A percentile compares a stretch with the other conserved stretches of the same genome.
These are phyloP conservation scores for Plectropomus leopardus DNA, from an alignment of 2,113 vertebrate genomes.

Conservation along the genomic window DNA sequence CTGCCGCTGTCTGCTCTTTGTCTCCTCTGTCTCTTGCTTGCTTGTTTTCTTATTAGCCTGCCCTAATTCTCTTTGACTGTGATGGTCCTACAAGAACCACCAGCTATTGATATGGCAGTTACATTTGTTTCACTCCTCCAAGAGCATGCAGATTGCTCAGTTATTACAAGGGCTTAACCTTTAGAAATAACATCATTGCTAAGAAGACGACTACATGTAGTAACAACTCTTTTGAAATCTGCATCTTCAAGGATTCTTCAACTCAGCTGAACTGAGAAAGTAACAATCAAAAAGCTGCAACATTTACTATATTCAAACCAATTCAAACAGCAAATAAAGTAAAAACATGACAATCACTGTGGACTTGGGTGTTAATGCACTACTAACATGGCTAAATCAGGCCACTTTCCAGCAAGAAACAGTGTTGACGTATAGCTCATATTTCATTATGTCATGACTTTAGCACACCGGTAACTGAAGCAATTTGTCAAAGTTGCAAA, in stretches of 20 bases:
- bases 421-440: slow-evolving; percentile 23
- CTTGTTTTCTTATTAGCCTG: slow-evolving; percentile 29
- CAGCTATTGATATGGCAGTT: not conserved
- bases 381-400: slow-evolving; percentile 6
- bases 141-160: not conserved
- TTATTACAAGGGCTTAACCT: not conserved
- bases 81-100: not conserved
- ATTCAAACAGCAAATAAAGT: not conserved
- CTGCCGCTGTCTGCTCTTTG: not conserved
- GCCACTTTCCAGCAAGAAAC: slow-evolving; percentile 24
- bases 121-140: not conserved
- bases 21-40: slow-evolving; percentile 22
- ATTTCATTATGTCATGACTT: slow-evolving; percentile 40
- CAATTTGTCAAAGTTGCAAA: slow-evolving; percentile 48
- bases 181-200: not conserved
- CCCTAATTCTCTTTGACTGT: slow-evolving; percentile 10
- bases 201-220: not conserved
- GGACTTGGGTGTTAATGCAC: not conserved
- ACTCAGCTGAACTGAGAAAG: not conserved
- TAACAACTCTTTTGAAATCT: not conserved
- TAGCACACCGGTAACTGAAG: slow-evolving; percentile 43
- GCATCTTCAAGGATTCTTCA: not conserved
- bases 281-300: slow-evolving; percentile 8
- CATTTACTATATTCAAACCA: not conserved
- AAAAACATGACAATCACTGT: not conserved